phyloP scores from a whole-genome alignment of 2,888 invertebrate genomes.

The Callimorpha dominula region DNA sequence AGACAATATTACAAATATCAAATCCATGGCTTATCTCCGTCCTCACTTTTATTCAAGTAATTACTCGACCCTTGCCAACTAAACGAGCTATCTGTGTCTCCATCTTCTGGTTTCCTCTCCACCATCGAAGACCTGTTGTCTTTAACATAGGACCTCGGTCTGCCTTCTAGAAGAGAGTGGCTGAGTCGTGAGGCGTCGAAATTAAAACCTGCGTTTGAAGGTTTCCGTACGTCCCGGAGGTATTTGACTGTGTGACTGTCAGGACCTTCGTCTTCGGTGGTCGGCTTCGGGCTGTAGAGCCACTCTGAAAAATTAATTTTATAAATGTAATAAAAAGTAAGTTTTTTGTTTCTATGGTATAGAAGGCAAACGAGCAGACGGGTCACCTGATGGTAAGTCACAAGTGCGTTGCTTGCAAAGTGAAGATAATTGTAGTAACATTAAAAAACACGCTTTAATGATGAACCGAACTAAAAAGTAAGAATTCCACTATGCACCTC shows the following conservation, averaged over 20 bases:
- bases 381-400: too few relatives aligned
- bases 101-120: slow-evolving; percentile 65
- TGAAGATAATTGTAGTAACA: too few relatives aligned
- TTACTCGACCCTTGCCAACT: slow-evolving; percentile 78
- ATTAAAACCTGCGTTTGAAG: slow-evolving; percentile 79
- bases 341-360: too few relatives aligned
- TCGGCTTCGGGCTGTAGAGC: slow-evolving; percentile 77
- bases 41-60: slow-evolving; percentile 55
- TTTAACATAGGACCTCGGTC: slow-evolving; percentile 59
- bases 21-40: slow-evolving; percentile 20
- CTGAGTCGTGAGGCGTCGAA: slow-evolving; percentile 73
- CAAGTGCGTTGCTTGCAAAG: too few relatives aligned
- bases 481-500: too few relatives aligned
- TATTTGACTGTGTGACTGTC: slow-evolving; percentile 84
- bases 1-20: slow-evolving; percentile 10
- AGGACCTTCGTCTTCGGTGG: slow-evolving; percentile 53
- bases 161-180: slow-evolving; percentile 60
- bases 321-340: background rate
- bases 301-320: slow-evolving; percentile 66
- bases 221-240: slow-evolving; percentile 77
- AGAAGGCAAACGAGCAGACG: too few relatives aligned
- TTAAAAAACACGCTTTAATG: too few relatives aligned
- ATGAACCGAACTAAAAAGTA: too few relatives aligned
- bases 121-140: slow-evolving; percentile 60
- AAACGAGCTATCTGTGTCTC: slow-evolving; percentile 81